Conservation (phyloP, 2,888 invertebrate species). For the Orthonevra nobilis region DNA sequence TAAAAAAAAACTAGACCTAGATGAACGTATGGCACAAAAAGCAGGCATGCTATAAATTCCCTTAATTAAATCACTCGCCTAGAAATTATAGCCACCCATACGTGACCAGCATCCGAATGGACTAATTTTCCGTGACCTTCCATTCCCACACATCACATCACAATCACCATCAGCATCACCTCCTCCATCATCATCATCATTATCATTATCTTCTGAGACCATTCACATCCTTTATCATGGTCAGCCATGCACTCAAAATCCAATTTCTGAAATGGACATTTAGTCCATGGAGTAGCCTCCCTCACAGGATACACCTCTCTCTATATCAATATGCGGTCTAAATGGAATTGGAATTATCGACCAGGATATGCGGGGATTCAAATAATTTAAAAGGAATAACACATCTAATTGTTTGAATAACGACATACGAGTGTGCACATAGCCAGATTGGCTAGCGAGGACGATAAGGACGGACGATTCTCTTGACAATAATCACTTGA, state of each 20-base stretch:
- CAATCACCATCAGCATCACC: slow-evolving; percentile 15
- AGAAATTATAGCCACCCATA: slow-evolving; percentile 55
- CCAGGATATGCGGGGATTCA: background rate
- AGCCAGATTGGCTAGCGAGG: too few species aligned
- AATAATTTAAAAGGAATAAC: slow-evolving; percentile 11
- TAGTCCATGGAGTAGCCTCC: background rate
- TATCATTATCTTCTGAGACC: slow-evolving; percentile 34
- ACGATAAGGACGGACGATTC: too few species aligned
- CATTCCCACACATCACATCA: too few species aligned
- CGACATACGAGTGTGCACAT: too few species aligned
- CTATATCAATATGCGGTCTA: background rate
- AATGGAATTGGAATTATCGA: background rate
- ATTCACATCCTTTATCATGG: slow-evolving; percentile 55
- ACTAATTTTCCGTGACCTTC: slow-evolving; percentile 19
- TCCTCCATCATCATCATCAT: slow-evolving; percentile 23
- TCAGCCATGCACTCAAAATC: slow-evolving; percentile 57
- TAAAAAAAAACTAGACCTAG: too few species aligned
- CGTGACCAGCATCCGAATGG: slow-evolving; percentile 57
- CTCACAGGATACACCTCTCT: too few species aligned
- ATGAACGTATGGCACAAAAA: too few species aligned
- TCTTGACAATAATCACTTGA: slow-evolving; percentile 1
- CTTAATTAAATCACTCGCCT: slow-evolving; percentile 57
- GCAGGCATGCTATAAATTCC: too few species aligned
- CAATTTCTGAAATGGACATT: slow-evolving; percentile 55
- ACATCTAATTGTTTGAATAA: too few species aligned